Conservation (phyloP, 2,113 vertebrate genomes). For the Melozone crissalis region DNA sequence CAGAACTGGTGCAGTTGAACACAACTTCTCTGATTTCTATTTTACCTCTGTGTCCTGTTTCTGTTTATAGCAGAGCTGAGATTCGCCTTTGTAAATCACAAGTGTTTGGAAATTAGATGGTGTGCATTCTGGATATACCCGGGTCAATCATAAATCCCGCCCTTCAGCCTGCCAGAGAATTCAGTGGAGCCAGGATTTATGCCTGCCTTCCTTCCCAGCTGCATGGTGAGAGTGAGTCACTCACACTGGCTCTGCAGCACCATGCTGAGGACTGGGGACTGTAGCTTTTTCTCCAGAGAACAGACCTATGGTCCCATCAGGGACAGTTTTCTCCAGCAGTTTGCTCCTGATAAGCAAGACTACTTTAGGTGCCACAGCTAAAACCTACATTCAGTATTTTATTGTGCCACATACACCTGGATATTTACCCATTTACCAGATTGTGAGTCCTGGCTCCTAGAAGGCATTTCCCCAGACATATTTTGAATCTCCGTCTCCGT, state of each 20-base stretch:
- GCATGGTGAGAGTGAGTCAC: background rate
- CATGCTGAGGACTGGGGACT: background rate
- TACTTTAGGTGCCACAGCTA: background rate
- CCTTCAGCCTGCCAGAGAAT: background rate
- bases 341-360: background rate
- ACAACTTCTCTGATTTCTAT: background rate
- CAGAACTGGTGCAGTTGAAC: background rate
- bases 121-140: background rate
- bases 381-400: background rate
- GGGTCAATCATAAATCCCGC: fast-evolving
- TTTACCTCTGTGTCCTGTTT: background rate
- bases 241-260: background rate
- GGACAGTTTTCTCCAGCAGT: background rate
- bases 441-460: background rate
- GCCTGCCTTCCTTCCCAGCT: background rate
- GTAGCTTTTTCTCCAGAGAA: background rate
- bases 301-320: background rate
- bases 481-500: background rate
- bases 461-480: background rate
- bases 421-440: background rate
- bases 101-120: background rate
- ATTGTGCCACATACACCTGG: background rate
- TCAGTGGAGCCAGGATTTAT: background rate
- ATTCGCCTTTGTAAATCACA: background rate
- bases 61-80: background rate